Percentiles rank a stretch among this genome's conserved stretches.
Evolutionary conservation across 2,113 vertebrate genomes (phyloP).

Genomic region (Mus musculus): GRCm39 chr11:55214501-55215000

Average conservation of each 20-base stretch:
- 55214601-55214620: background rate
- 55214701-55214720: background rate
- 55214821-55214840: background rate
- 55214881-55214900: background rate
- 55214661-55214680: background rate
- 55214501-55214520: accelerated
- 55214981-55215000: background rate
- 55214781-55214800: background rate
- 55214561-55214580: too few relatives aligned
- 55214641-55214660: background rate
- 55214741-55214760: background rate
- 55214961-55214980: background rate
- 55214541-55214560: too few relatives aligned
- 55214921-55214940: background rate
- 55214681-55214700: background rate
- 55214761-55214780: background rate
- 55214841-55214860: background rate
- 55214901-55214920: background rate
- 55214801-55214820: background rate
- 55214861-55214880: background rate
- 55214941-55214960: background rate
- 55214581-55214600: background rate
- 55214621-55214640: background rate
- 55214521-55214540: accelerated
- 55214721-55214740: background rate